A percentile compares a stretch with the other conserved stretches of the same genome.
These are phyloP conservation scores for Crocuta crocuta DNA, from an alignment of 2,113 vertebrate genomes.

Conservation along the genomic window DNA sequence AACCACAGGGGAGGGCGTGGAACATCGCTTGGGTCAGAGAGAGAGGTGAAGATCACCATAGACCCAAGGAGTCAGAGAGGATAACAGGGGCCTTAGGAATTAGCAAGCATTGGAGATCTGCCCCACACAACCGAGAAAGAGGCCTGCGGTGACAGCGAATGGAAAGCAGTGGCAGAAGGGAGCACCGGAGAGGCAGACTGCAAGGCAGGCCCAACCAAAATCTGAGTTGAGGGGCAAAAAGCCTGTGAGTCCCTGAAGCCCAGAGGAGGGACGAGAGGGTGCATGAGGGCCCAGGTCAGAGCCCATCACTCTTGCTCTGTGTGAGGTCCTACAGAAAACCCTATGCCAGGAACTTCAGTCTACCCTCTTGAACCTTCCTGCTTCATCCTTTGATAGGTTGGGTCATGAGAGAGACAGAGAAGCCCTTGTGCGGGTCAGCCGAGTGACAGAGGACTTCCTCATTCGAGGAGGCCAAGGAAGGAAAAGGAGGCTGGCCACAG, in stretches of 20 bases:
- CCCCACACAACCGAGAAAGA: too few relatives aligned
- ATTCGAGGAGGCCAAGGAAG: constrained; percentile 1
- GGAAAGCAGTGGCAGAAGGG: neutral
- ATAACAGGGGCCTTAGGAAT: neutral
- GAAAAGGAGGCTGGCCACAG: neutral
- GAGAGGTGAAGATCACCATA: neutral
- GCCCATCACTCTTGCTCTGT: neutral
- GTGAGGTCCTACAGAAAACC: neutral
- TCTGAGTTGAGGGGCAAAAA: neutral
- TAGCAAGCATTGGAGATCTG: neutral
- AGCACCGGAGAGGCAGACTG: neutral
- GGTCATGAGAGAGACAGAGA: neutral
- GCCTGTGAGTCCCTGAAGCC: neutral
- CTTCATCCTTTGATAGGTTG: neutral
- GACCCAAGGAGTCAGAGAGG: neutral
- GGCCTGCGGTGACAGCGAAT: neutral
- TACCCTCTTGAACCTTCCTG: neutral
- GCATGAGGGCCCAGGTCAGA: neutral
- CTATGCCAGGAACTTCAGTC: neutral
- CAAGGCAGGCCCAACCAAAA: neutral
- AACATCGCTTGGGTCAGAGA: neutral
- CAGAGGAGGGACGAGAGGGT: neutral
- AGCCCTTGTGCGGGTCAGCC: neutral
- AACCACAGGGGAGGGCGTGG: neutral
- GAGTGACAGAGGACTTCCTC: constrained; percentile 29